Percentiles rank a stretch among this genome's conserved stretches.
These are phyloP conservation scores for Drosophila baimaii DNA, from an alignment of 1,140 invertebrate species.

Conservation along the genomic window DNA sequence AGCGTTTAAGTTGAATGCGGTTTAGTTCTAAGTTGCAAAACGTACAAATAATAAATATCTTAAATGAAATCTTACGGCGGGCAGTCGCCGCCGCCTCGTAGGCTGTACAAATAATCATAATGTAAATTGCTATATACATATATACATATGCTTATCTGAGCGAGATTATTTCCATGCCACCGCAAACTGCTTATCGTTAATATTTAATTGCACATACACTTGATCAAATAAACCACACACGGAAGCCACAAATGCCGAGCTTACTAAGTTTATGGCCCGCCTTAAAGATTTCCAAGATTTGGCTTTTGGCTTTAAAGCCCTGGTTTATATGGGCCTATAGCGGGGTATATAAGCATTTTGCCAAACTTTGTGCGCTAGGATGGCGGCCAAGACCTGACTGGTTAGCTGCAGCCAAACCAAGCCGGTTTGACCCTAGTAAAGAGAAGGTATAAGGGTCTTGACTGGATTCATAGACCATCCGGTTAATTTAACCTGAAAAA, in stretches of 20 bases:
- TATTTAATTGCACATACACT: slow-evolving; percentile 41
- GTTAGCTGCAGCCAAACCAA: slow-evolving; percentile 34
- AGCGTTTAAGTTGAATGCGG: slow-evolving; percentile 31
- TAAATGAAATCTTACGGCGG: slow-evolving; percentile 16
- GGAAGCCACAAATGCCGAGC: slow-evolving; percentile 20
- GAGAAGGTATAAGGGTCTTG: slow-evolving; percentile 32
- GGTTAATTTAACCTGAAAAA: slow-evolving; percentile 29
- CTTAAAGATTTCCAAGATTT: not conserved
- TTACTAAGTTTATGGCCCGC: slow-evolving; percentile 34
- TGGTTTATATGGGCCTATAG: no score
- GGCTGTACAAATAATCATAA: slow-evolving; percentile 28
- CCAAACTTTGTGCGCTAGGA: slow-evolving; percentile 52
- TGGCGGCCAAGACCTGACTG: slow-evolving; percentile 42
- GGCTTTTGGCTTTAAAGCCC: no score
- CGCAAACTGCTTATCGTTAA: slow-evolving; percentile 33
- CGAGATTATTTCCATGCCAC: slow-evolving; percentile 13
- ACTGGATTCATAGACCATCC: slow-evolving; percentile 57
- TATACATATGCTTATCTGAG: slow-evolving; percentile 24
- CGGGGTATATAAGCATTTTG: slow-evolving; percentile 7
- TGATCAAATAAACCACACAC: slow-evolving; percentile 36
- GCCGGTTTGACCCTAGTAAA: slow-evolving; percentile 40
- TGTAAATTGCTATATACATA: slow-evolving; percentile 32
- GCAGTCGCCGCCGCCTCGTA: no score
- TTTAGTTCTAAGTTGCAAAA: slow-evolving; percentile 27
- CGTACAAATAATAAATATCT: slow-evolving; percentile 40